Evolutionary conservation across 1,140 invertebrate genomes (phyloP).

Genomic region (Ctenoplectra terminalis): DNA sequence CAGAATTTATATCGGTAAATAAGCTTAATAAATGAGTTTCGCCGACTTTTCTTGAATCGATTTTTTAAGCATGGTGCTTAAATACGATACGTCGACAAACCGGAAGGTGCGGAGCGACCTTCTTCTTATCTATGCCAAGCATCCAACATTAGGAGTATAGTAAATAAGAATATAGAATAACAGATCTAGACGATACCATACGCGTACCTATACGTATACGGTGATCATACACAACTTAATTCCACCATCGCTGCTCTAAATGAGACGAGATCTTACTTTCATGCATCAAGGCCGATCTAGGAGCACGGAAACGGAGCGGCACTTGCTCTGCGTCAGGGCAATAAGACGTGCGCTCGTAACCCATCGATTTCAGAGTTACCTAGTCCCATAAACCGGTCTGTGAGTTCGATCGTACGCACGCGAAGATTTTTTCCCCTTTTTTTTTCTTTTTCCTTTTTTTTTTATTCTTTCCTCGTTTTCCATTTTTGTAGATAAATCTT

Average conservation of each 20-base stretch:
- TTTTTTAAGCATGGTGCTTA: too few species aligned
- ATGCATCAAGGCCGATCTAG: constrained; percentile 75
- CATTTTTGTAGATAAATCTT: not conserved
- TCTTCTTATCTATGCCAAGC: not conserved
- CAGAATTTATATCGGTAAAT: too few species aligned
- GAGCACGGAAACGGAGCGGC: constrained; percentile 68
- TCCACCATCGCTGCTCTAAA: constrained; percentile 47
- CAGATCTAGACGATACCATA: constrained; percentile 10
- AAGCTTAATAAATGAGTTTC: too few species aligned
- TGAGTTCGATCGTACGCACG: not conserved
- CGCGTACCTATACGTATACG: not conserved
- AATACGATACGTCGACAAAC: not conserved
- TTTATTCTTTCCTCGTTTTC: too few species aligned
- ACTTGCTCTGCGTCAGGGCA: constrained; percentile 67
- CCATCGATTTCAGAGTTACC: constrained; percentile 23
- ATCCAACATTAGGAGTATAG: not conserved
- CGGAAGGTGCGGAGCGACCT: not conserved
- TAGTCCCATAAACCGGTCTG: not conserved
- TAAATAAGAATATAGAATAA: not conserved
- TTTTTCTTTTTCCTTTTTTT: not conserved
- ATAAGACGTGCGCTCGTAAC: constrained; percentile 30
- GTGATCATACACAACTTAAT: constrained; percentile 12
- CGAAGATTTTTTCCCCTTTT: not conserved
- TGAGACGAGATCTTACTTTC: constrained; percentile 75
- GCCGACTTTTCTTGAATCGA: not conserved